A percentile compares a stretch with the other conserved stretches of the same genome.
These are phyloP conservation scores for Platyrinchus mystaceus DNA, from an alignment of 2,797 vertebrate genomes.

Conservation along the genomic window DNA sequence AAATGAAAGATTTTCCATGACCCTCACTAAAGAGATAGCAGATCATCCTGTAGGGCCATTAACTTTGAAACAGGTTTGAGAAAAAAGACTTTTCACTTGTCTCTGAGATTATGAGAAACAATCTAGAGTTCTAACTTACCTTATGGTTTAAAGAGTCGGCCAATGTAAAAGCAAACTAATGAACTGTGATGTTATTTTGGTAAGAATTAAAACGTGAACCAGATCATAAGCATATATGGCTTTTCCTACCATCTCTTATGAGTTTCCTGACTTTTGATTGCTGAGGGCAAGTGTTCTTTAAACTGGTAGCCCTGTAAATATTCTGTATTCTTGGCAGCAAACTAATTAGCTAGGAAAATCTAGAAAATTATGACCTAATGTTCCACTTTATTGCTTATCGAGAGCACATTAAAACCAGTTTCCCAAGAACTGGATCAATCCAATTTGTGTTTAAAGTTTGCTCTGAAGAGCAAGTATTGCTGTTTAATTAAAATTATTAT, in stretches of 20 bases:
- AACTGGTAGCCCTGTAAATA: not conserved
- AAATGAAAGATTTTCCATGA: not conserved
- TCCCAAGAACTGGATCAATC: not conserved
- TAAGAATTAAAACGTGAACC: not conserved
- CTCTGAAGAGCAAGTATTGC: not conserved
- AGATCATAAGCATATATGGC: not conserved
- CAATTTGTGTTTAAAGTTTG: not conserved
- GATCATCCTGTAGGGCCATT: not conserved
- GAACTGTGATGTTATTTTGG: not conserved
- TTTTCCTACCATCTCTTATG: not conserved
- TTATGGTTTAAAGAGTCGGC: not conserved
- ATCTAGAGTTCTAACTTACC: not conserved
- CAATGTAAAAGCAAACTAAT: not conserved
- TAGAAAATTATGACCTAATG: not conserved
- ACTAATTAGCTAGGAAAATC: not conserved
- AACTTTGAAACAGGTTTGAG: not conserved
- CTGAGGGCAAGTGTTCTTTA: not conserved
- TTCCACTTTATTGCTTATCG: not conserved
- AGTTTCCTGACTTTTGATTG: not conserved
- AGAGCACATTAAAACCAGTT: not conserved
- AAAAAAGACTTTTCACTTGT: not conserved
- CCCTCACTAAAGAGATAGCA: not conserved
- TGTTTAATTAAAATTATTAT: not conserved
- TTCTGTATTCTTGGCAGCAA: not conserved
- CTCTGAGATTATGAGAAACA: not conserved